phyloP scores from a whole-genome alignment of 23 tunicate genomes.

The Ciona savignyi region DNA sequence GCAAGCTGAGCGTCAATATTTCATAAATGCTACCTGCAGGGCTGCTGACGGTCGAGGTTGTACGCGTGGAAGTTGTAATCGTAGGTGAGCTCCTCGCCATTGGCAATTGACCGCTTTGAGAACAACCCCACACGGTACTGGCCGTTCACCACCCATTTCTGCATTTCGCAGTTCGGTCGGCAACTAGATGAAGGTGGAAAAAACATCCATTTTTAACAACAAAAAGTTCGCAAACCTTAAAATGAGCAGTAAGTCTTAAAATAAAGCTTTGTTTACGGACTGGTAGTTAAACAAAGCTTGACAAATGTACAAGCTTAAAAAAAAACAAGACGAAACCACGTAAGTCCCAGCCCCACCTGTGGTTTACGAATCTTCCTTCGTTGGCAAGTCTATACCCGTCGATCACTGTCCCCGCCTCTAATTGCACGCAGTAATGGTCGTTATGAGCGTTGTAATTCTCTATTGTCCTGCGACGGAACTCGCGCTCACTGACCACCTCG shows the following conservation, averaged over 20 bases:
- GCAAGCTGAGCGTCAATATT: neutral
- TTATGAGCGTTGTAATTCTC: slow-evolving; percentile 51
- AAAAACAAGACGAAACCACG: no score
- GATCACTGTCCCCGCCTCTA: slow-evolving; percentile 41
- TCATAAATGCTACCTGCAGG: slow-evolving; percentile 49
- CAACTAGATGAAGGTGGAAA: no score
- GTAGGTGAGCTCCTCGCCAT: slow-evolving; percentile 59
- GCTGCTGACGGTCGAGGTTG: slow-evolving; percentile 28
- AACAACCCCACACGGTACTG: slow-evolving; percentile 49
- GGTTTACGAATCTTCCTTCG: slow-evolving; percentile 67
- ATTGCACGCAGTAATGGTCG: slow-evolving; percentile 49
- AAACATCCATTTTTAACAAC: no score
- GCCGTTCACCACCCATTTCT: slow-evolving; percentile 52
- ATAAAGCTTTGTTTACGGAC: no score
- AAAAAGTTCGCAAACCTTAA: no score
- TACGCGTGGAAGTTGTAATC: slow-evolving; percentile 58
- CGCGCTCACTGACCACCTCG: slow-evolving; percentile 72
- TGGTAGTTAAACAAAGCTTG: no score
- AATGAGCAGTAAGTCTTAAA: no score
- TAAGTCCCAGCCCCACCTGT: slow-evolving; percentile 46
- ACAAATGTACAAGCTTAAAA: no score
- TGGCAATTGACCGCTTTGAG: slow-evolving; percentile 37
- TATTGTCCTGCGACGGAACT: slow-evolving; percentile 37
- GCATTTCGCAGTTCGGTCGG: slow-evolving; percentile 80
- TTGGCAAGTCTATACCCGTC: slow-evolving; percentile 47